These are phyloP conservation scores for Heliothis peltigera DNA, from an alignment of 2,888 invertebrate genomes.

Conservation along the genomic window DNA sequence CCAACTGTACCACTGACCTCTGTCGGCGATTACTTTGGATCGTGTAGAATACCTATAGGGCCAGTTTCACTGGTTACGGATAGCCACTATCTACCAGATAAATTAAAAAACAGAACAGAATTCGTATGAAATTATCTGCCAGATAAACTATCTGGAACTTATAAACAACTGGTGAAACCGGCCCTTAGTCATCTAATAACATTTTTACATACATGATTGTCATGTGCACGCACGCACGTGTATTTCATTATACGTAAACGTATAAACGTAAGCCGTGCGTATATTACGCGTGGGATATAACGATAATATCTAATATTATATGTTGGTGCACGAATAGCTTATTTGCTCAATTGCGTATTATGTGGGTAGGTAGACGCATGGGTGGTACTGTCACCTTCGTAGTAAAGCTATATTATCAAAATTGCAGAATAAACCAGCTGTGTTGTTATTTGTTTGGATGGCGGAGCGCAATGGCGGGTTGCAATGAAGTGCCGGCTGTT, in stretches of 20 bases:
- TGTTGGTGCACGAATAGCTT: slow-evolving; percentile 9
- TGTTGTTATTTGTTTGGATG: neutral
- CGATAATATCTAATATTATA: slow-evolving; percentile 15
- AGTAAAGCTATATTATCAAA: slow-evolving; percentile 1
- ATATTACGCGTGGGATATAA: slow-evolving; percentile 11
- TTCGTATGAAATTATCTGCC: too few species aligned
- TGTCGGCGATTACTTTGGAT: too few species aligned
- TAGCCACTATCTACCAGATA: too few species aligned
- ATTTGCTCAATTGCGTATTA: slow-evolving; percentile 5
- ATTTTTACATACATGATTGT: neutral
- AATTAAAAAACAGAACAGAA: too few species aligned
- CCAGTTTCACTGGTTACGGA: too few species aligned
- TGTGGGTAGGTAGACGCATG: neutral
- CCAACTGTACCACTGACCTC: too few species aligned
- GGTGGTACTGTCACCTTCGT: neutral
- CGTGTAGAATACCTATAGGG: too few species aligned
- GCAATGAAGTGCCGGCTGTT: too few species aligned
- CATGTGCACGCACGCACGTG: neutral
- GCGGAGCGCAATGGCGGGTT: too few species aligned
- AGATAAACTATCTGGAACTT: too few species aligned
- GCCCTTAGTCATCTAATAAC: too few species aligned
- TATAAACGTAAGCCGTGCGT: slow-evolving; percentile 33
- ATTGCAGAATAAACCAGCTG: neutral
- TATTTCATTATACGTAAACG: neutral
- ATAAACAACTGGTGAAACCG: too few species aligned